Conservation (phyloP, 2,888 invertebrate species). For the Habroteleia sp. region DNA sequence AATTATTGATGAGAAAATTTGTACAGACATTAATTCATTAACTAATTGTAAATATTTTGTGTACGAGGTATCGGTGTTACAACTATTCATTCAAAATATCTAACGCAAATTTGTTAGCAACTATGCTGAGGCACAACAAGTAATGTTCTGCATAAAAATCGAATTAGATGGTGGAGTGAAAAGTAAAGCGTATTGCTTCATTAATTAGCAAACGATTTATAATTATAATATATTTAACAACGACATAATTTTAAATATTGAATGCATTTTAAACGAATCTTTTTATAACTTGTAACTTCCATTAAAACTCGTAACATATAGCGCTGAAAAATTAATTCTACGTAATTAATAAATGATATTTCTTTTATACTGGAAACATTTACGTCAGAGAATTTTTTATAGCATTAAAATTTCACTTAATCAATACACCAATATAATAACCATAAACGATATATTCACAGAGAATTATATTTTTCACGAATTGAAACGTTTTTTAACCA, state of each 20-base stretch:
- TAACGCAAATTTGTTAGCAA: no score
- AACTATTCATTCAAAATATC: constrained; percentile 34
- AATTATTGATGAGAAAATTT: constrained; percentile 43
- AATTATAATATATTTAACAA: no score
- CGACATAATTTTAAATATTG: no score
- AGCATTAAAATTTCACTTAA: constrained; percentile 14
- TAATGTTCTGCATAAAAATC: no score
- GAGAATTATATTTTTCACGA: constrained; percentile 11
- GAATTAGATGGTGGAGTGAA: no score
- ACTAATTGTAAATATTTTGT: constrained; percentile 35
- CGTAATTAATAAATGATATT: constrained; percentile 17
- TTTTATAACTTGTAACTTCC: no score
- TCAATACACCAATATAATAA: constrained; percentile 21
- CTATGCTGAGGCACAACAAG: no score
- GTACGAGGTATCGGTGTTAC: constrained; percentile 24
- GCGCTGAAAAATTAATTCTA: constrained; percentile 7
- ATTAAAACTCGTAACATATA: constrained; percentile 12
- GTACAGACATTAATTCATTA: constrained; percentile 26
- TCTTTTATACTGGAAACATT: not conserved
- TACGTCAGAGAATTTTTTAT: constrained; percentile 9
- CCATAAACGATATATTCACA: constrained; percentile 6
- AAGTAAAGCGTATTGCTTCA: no score
- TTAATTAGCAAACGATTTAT: no score
- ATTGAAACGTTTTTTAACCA: constrained; percentile 10
- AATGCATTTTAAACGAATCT: no score